Conservation (phyloP, 1,140 invertebrate genomes). For the Vanessa atalanta region DNA sequence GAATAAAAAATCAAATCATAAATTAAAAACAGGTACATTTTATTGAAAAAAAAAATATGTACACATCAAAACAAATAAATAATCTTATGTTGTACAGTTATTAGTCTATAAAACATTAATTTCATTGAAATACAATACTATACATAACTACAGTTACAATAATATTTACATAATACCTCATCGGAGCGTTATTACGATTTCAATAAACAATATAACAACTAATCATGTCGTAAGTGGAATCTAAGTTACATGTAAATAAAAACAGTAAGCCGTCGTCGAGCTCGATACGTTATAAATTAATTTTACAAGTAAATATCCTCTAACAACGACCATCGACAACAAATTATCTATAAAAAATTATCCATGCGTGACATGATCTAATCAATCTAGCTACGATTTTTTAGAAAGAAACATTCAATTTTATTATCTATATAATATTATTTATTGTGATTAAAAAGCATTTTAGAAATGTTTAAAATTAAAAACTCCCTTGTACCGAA, state of each 20-base stretch:
- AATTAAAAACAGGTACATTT: conserved; percentile 80
- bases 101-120: conserved; percentile 81
- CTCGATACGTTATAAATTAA: conserved; percentile 64
- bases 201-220: conserved; percentile 70
- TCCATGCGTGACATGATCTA: conserved; percentile 63
- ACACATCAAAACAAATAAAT: conserved; percentile 81
- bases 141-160: conserved; percentile 76
- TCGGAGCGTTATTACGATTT: conserved; percentile 45
- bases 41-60: conserved; percentile 78
- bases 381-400: conserved; percentile 67
- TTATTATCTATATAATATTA: conserved; percentile 62
- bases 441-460: conserved; percentile 69
- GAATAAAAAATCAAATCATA: conserved; percentile 48
- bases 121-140: conserved; percentile 80
- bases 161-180: conserved; percentile 79
- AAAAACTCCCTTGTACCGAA: conserved; percentile 68
- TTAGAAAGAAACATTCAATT: conserved; percentile 59
- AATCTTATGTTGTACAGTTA: conserved; percentile 78
- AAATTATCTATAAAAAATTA: conserved; percentile 70
- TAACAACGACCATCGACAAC: conserved; percentile 72
- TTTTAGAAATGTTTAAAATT: conserved; percentile 72
- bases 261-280: conserved; percentile 66
- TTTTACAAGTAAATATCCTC: conserved; percentile 68
- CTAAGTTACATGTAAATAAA: conserved; percentile 68
- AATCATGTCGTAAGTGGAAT: conserved; percentile 50